Conservation (phyloP, 92 coral and sea anemone species). For the Epizoanthus scotinus region DNA sequence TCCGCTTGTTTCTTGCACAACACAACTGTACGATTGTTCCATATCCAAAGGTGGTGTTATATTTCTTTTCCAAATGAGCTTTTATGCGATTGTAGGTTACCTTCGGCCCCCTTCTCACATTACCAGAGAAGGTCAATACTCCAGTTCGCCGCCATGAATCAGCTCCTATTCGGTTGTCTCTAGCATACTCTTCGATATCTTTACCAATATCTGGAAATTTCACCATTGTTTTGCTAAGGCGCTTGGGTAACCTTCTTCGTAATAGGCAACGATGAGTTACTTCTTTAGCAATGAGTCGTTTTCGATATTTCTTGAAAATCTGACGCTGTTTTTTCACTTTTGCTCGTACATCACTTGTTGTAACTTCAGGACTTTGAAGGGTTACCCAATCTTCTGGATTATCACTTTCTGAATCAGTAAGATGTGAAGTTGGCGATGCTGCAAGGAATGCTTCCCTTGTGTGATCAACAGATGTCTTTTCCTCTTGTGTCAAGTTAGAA, state of each 20-base stretch:
- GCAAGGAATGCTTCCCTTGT: slow-evolving; percentile 27
- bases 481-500: slow-evolving; percentile 42
- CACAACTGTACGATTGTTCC: slow-evolving; percentile 46
- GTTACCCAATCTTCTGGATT: slow-evolving; percentile 39
- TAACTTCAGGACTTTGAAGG: not conserved
- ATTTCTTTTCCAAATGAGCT: slow-evolving; percentile 25
- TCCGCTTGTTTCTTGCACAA: slow-evolving; percentile 33
- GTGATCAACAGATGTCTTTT: slow-evolving; percentile 47
- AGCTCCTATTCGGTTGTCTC: slow-evolving; percentile 44
- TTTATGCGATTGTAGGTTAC: slow-evolving; percentile 34
- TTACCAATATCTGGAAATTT: slow-evolving; percentile 41
- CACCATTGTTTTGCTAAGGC: slow-evolving; percentile 31
- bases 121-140: slow-evolving; percentile 42
- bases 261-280: slow-evolving; percentile 31
- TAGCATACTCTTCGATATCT: slow-evolving; percentile 47
- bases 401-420: slow-evolving; percentile 48
- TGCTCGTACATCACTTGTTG: not conserved
- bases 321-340: slow-evolving; percentile 1
- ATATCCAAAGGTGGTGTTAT: slow-evolving; percentile 36
- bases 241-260: slow-evolving; percentile 25
- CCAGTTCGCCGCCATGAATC: slow-evolving; percentile 49
- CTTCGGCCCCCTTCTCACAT: slow-evolving; percentile 32
- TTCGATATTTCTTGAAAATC: not conserved
- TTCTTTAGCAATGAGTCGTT: slow-evolving; percentile 3
- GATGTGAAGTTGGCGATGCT: not conserved